These are phyloP conservation scores for Cerceris ruficornis DNA, from an alignment of 2,888 invertebrate genomes.

Conservation along the genomic window DNA sequence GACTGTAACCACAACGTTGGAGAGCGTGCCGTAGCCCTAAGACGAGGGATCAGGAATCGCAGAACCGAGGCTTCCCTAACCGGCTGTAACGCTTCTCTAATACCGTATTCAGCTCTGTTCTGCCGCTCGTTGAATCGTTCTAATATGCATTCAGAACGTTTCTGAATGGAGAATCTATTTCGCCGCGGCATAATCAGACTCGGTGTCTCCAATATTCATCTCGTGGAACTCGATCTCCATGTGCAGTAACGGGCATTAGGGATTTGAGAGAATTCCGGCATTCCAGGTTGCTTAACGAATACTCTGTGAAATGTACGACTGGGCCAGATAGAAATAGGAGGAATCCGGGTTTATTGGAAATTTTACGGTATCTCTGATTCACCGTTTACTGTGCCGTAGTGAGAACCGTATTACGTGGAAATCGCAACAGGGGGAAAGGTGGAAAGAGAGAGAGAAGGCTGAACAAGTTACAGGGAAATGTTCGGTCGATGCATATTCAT, in stretches of 20 bases:
- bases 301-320: not conserved
- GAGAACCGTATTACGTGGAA: too few relatives aligned
- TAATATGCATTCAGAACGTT: slow-evolving; percentile 71
- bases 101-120: slow-evolving; percentile 73
- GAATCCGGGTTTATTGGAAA: slow-evolving; percentile 3
- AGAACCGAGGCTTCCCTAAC: slow-evolving; percentile 46
- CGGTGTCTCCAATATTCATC: slow-evolving; percentile 61
- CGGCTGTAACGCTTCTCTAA: slow-evolving; percentile 68
- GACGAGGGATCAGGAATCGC: slow-evolving; percentile 58
- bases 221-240: slow-evolving; percentile 42
- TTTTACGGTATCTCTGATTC: not conserved
- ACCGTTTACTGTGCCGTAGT: too few relatives aligned
- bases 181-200: slow-evolving; percentile 61
- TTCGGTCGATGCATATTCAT: too few relatives aligned
- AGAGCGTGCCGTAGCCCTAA: slow-evolving; percentile 58
- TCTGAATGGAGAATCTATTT: slow-evolving; percentile 72
- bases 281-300: slow-evolving; percentile 30
- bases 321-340: not conserved
- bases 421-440: too few relatives aligned
- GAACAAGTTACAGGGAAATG: too few relatives aligned
- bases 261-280: slow-evolving; percentile 24
- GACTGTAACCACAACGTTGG: slow-evolving; percentile 52
- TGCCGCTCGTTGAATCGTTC: slow-evolving; percentile 70
- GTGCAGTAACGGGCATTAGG: slow-evolving; percentile 24
- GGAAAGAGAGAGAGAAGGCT: too few relatives aligned